phyloP scores from a whole-genome alignment of 1,140 invertebrate genomes.

The Heliconius himera region DNA sequence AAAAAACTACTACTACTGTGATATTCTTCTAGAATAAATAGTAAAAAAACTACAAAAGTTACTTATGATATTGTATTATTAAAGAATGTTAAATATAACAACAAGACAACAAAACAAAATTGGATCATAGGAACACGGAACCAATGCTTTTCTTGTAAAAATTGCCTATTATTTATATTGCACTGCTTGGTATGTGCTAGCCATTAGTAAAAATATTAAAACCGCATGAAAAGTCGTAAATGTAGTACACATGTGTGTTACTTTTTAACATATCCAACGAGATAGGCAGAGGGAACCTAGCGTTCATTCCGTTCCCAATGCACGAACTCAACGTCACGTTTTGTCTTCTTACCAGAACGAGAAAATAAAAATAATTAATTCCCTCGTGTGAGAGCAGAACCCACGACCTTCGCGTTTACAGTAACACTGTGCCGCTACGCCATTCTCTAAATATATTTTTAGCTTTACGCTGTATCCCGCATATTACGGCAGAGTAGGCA shows the following conservation, averaged over 20 bases:
- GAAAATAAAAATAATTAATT: too few relatives aligned
- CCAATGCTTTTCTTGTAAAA: neutral
- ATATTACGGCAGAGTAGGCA: too few relatives aligned
- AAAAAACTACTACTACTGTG: neutral
- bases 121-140: neutral
- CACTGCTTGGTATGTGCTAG: neutral
- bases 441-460: too few relatives aligned
- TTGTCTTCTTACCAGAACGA: too few relatives aligned
- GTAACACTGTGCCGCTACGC: too few relatives aligned
- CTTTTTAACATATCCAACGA: neutral
- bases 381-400: too few relatives aligned
- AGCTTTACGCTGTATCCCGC: too few relatives aligned
- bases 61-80: neutral
- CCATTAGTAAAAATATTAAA: neutral
- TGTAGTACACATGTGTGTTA: too few relatives aligned
- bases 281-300: too few relatives aligned
- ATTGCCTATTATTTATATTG: neutral
- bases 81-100: neutral
- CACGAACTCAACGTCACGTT: too few relatives aligned
- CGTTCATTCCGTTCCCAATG: too few relatives aligned
- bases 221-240: neutral
- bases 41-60: neutral
- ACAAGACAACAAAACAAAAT: neutral
- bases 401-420: too few relatives aligned
- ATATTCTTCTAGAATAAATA: constrained; percentile 11